A percentile compares a stretch with the other conserved stretches of the same genome.
These are phyloP conservation scores for Ricordea florida DNA, from an alignment of 92 coral and sea anemone genomes.

Conservation along the genomic window DNA sequence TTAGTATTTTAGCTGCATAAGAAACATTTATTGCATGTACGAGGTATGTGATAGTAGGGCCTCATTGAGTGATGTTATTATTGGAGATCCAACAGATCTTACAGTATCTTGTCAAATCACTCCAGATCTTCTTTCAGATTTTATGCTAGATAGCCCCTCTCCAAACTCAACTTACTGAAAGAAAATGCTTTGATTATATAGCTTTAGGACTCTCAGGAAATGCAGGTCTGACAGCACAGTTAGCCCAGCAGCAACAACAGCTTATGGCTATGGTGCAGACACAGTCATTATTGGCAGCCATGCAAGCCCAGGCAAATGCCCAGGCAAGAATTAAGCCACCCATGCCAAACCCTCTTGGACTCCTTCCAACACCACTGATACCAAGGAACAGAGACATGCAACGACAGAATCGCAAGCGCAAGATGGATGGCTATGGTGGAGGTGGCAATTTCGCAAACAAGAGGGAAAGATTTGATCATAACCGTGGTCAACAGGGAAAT, in stretches of 20 bases:
- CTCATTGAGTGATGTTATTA: too few species aligned
- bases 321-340: conserved; percentile 40
- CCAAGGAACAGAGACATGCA: conserved; percentile 54
- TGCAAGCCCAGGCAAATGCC: conserved; percentile 83
- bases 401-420: conserved; percentile 69
- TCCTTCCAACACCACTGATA: conserved; percentile 22
- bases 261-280: conserved; percentile 97
- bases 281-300: conserved; percentile 93
- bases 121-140: too few species aligned
- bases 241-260: conserved; percentile 93
- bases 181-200: neutral
- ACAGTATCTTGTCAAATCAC: too few species aligned
- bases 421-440: conserved; percentile 44
- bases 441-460: conserved; percentile 38
- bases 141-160: too few species aligned
- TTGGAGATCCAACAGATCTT: too few species aligned
- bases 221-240: conserved; percentile 69
- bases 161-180: too few species aligned
- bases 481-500: conserved; percentile 52
- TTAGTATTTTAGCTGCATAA: too few species aligned
- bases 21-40: too few species aligned
- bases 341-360: conserved; percentile 33
- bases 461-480: conserved; percentile 19
- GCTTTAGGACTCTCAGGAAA: conserved; percentile 9
- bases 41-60: too few species aligned